phyloP scores from a whole-genome alignment of 2,797 vertebrate genomes.

The Sebastes cheni region DNA sequence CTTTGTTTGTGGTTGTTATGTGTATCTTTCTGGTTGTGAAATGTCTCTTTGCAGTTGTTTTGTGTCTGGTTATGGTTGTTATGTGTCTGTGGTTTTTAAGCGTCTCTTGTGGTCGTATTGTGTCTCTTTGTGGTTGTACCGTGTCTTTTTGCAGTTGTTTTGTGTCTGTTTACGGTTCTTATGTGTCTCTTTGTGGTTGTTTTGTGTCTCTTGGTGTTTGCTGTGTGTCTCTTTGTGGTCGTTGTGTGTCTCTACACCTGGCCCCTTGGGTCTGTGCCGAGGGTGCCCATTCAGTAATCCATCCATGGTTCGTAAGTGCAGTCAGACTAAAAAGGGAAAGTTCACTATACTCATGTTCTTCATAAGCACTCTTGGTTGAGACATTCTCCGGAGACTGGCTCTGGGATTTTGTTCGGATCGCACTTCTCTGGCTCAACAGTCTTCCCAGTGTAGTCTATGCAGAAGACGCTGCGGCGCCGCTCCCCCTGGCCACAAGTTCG shows the following conservation, averaged over 20 bases:
- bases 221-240: background rate
- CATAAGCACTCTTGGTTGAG: slow-evolving; percentile 85
- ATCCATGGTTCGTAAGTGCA: slow-evolving; percentile 61
- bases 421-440: slow-evolving; percentile 82
- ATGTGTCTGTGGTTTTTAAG: background rate
- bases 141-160: background rate
- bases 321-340: slow-evolving; percentile 62
- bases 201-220: background rate
- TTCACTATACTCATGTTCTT: slow-evolving; percentile 26
- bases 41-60: background rate
- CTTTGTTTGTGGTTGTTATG: background rate
- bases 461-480: slow-evolving; percentile 82
- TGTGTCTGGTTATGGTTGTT: background rate
- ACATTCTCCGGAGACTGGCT: slow-evolving; percentile 70
- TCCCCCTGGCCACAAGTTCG: slow-evolving; percentile 85
- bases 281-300: slow-evolving; percentile 1
- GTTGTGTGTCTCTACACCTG: background rate
- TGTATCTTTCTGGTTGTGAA: background rate
- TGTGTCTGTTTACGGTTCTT: background rate
- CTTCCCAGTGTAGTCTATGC: slow-evolving; percentile 85
- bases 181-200: background rate
- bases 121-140: background rate
- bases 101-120: background rate
- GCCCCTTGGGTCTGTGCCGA: background rate
- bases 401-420: slow-evolving; percentile 76